Conservation (phyloP, 2,113 vertebrate genomes). For the Corythoichthys haematopterus region DNA sequence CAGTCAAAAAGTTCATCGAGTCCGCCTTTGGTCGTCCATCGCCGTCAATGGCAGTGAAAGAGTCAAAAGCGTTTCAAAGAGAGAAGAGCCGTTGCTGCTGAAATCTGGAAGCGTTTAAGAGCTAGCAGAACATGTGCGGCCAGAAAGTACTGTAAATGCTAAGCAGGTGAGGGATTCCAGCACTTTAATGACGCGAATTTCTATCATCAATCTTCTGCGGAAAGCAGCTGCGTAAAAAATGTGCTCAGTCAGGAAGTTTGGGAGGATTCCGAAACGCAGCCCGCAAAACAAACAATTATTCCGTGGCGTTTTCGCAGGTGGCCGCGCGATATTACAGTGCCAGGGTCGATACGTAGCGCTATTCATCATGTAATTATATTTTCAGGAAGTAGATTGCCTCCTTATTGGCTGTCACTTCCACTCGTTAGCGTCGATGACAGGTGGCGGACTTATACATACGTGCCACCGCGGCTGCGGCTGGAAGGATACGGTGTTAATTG, state of each 20-base stretch:
- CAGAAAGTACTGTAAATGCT: conserved; percentile 59
- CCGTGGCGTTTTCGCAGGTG: conserved; percentile 45
- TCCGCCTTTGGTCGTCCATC: too few relatives aligned
- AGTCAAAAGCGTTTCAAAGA: neutral
- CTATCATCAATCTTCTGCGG: conserved; percentile 40
- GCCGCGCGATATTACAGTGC: conserved; percentile 48
- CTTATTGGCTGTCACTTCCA: conserved; percentile 61
- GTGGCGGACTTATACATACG: conserved; percentile 42
- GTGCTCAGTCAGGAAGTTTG: neutral
- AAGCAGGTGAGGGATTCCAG: conserved; percentile 53
- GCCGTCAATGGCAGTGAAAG: too few relatives aligned
- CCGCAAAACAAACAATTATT: conserved; percentile 55
- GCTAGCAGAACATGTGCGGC: conserved; percentile 6
- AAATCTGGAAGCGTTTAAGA: conserved; percentile 60
- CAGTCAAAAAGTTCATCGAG: too few relatives aligned
- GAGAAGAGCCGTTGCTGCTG: neutral
- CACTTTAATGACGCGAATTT: conserved; percentile 40
- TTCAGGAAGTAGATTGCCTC: conserved; percentile 53
- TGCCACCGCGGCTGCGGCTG: conserved; percentile 45
- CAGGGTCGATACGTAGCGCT: conserved; percentile 49
- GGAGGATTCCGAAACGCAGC: conserved; percentile 14
- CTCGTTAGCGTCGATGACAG: conserved; percentile 35
- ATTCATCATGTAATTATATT: conserved; percentile 64
- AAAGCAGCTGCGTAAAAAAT: neutral
- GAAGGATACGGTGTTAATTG: conserved; percentile 60